These are phyloP conservation scores for Podilymbus podiceps DNA, from an alignment of 2,113 vertebrate genomes.

Conservation along the genomic window DNA sequence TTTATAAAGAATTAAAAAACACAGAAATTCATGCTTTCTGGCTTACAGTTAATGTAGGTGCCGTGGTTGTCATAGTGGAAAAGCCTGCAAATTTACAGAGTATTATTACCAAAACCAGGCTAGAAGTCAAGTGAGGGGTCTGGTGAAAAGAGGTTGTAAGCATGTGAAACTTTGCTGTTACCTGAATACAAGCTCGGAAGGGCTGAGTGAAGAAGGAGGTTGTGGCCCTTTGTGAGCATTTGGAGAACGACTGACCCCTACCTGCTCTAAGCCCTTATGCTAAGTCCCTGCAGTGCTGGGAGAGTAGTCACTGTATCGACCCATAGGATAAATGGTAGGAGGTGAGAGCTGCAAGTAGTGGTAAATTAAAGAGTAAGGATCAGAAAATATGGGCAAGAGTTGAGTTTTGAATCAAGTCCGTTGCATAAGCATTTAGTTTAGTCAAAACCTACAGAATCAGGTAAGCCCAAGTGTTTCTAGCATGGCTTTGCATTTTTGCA, in stretches of 20 bases:
- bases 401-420: background rate
- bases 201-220: background rate
- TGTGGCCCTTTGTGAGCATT: background rate
- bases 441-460: background rate
- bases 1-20: background rate
- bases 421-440: background rate
- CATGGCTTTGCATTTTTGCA: background rate
- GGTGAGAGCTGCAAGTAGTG: background rate
- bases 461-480: background rate
- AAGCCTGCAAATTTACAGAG: background rate
- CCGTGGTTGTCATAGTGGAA: background rate
- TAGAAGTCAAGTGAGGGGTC: background rate
- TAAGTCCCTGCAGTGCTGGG: background rate
- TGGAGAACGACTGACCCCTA: rapidly evolving
- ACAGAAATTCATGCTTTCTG: background rate
- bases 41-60: background rate
- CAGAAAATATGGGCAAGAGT: background rate
- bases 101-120: background rate
- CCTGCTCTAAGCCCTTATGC: background rate
- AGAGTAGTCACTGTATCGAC: background rate
- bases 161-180: background rate
- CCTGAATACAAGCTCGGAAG: background rate
- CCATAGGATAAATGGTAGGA: background rate
- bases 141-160: background rate
- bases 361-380: background rate